Percentiles rank a stretch among this genome's conserved stretches.
Conservation (phyloP, 2,797 vertebrate species). For the Acanthornis magna region DNA sequence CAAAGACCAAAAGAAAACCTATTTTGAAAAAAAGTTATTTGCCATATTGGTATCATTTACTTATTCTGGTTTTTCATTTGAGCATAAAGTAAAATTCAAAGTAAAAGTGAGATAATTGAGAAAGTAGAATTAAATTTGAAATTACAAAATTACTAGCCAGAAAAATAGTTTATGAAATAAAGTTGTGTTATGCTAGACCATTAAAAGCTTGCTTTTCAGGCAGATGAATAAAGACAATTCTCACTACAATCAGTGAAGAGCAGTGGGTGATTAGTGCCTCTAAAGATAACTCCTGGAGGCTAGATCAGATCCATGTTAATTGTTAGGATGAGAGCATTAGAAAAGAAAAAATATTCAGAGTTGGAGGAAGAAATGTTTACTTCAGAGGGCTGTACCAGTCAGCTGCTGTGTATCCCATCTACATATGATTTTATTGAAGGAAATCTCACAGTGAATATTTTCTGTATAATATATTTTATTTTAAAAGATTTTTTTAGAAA, state of each 20-base stretch:
- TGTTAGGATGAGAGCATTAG: not conserved
- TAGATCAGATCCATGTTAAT: not conserved
- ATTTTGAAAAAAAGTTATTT: not conserved
- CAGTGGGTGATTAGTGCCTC: not conserved
- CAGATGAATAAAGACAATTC: not conserved
- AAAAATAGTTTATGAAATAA: not conserved
- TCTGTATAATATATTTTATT: not conserved
- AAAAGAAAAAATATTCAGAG: not conserved
- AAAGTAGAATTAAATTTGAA: not conserved
- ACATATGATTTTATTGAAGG: not conserved
- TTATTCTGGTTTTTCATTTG: not conserved
- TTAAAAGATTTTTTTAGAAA: not conserved
- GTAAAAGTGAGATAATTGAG: not conserved
- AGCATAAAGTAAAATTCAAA: not conserved
- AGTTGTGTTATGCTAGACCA: not conserved
- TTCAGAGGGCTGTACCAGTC: not conserved
- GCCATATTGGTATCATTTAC: slow-evolving; percentile 2
- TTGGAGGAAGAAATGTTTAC: not conserved
- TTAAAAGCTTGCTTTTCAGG: slow-evolving; percentile 10
- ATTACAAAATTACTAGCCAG: not conserved
- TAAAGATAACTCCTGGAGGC: not conserved
- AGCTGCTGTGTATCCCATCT: not conserved
- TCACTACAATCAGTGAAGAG: not conserved
- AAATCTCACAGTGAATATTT: not conserved
- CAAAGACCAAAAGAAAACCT: slow-evolving; percentile 43